Evolutionary conservation across 2,113 vertebrate species (phyloP).

Genomic region (Rhinoptilus africanus): DNA sequence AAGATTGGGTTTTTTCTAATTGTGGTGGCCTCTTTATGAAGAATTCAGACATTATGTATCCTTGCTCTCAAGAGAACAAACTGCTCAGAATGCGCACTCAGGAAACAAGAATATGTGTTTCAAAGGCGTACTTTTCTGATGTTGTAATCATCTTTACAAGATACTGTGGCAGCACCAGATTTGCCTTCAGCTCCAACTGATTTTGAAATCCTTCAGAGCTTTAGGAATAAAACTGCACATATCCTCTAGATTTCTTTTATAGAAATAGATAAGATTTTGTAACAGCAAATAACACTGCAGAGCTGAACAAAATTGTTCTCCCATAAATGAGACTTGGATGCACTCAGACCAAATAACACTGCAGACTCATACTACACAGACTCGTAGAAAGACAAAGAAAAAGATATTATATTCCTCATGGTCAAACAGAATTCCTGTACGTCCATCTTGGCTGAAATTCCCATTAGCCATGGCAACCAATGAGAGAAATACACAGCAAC

Average conservation of each 20-base stretch:
- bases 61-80: not conserved
- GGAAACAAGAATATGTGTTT: not conserved
- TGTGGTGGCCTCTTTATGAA: not conserved
- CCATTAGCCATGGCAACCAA: slow-evolving; percentile 4
- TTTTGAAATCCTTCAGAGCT: slow-evolving; percentile 33
- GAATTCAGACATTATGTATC: not conserved
- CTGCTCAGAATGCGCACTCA: not conserved
- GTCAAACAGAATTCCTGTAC: slow-evolving; percentile 6
- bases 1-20: not conserved
- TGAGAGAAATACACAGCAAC: not conserved
- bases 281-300: slow-evolving; percentile 5
- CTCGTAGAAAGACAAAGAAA: not conserved
- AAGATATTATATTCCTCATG: not conserved
- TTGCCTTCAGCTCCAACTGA: slow-evolving; percentile 20
- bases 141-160: not conserved
- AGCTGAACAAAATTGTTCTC: slow-evolving; percentile 20
- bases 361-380: not conserved
- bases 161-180: not conserved
- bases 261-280: slow-evolving; percentile 32
- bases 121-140: not conserved
- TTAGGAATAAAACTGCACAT: slow-evolving; percentile 12
- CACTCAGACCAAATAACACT: not conserved
- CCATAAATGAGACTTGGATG: not conserved
- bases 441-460: slow-evolving; percentile 25
- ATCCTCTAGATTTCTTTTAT: slow-evolving; percentile 22